Evolutionary conservation across 2,113 vertebrate species (phyloP).

Genomic region (Crotalus viridis): DNA sequence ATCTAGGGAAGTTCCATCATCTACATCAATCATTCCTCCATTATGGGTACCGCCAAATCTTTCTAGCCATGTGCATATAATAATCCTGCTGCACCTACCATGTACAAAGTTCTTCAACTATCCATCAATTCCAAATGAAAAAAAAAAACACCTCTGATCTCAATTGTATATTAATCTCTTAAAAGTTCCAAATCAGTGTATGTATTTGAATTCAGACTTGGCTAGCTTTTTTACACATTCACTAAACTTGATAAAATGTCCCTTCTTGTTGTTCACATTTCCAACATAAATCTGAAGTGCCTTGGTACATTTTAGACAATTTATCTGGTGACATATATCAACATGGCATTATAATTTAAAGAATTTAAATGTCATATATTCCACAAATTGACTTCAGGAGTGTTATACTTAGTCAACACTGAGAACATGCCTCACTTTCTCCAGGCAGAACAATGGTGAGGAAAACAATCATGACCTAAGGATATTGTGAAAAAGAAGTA

Average conservation of each 20-base stretch:
- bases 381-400: conserved; percentile 20
- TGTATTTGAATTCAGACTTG: not conserved
- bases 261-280: not conserved
- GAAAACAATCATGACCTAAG: conserved; percentile 34
- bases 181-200: not conserved
- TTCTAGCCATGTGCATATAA: not conserved
- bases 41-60: not conserved
- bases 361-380: conserved; percentile 19
- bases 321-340: not conserved
- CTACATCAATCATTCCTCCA: not conserved
- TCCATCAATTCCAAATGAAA: not conserved
- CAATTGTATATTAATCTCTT: not conserved
- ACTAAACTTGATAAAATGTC: not conserved
- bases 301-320: not conserved
- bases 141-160: not conserved
- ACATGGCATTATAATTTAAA: conserved; percentile 7
- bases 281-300: not conserved
- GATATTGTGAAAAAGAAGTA: conserved; percentile 53
- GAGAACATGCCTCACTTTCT: conserved; percentile 20
- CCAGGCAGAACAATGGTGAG: conserved; percentile 42
- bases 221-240: not conserved
- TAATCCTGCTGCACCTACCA: not conserved
- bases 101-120: not conserved
- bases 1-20: not conserved
- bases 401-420: not conserved